These are phyloP conservation scores for Nicator chloris DNA, from an alignment of 2,113 vertebrate species.

Conservation along the genomic window DNA sequence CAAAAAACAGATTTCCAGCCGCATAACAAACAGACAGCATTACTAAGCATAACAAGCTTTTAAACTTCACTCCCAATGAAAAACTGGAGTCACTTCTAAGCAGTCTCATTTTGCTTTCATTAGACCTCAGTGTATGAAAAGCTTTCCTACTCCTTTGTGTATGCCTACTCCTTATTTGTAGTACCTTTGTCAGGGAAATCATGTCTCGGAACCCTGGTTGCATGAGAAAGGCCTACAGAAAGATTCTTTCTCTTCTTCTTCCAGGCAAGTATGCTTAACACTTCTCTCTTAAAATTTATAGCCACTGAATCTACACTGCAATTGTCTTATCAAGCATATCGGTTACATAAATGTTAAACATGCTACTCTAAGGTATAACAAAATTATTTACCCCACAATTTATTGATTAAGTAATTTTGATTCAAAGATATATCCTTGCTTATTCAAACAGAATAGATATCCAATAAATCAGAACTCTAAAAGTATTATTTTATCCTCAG, in stretches of 20 bases:
- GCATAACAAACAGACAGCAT: conserved; percentile 12
- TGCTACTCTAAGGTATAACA: not conserved
- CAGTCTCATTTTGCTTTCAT: not conserved
- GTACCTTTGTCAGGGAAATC: not conserved
- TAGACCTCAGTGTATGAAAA: not conserved
- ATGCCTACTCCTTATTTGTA: not conserved
- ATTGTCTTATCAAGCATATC: not conserved
- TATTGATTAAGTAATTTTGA: not conserved
- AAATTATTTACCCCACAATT: not conserved
- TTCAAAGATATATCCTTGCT: not conserved
- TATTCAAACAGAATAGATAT: not conserved
- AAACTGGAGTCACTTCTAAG: not conserved
- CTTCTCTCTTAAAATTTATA: not conserved
- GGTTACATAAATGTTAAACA: not conserved
- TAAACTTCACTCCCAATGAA: not conserved
- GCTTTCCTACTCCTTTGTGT: not conserved
- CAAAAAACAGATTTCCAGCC: conserved; percentile 2
- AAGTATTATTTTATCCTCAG: not conserved
- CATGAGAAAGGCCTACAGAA: not conserved
- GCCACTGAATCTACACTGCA: not conserved
- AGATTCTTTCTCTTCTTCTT: not conserved
- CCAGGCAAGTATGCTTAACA: not conserved
- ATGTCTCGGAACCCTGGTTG: not conserved
- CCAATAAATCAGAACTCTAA: not conserved
- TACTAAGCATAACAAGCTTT: conserved; percentile 23